Conservation (phyloP, 2,113 vertebrate genomes). For the Canis aureus region DNA sequence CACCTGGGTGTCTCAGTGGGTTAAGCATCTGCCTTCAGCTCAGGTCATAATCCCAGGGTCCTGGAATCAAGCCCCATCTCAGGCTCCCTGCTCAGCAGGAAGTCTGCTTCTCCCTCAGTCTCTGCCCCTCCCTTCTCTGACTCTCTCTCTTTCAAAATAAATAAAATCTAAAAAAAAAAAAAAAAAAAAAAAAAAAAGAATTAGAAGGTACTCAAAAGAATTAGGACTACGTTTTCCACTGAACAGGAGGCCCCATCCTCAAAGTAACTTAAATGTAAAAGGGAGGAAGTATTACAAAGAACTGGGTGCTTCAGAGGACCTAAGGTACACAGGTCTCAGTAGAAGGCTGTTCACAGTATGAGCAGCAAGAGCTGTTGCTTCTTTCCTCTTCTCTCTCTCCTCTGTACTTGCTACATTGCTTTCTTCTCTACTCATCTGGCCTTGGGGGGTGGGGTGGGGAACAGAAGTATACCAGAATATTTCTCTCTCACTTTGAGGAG, state of each 20-base stretch:
- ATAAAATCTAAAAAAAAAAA: too few relatives aligned
- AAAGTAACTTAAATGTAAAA: slow-evolving; percentile 15
- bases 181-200: too few relatives aligned
- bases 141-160: too few relatives aligned
- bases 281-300: neutral
- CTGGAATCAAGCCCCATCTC: too few relatives aligned
- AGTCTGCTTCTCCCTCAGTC: too few relatives aligned
- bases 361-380: neutral
- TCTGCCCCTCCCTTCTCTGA: too few relatives aligned
- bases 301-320: neutral
- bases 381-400: neutral
- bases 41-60: too few relatives aligned
- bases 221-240: neutral
- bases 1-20: too few relatives aligned
- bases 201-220: neutral
- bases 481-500: neutral
- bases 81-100: too few relatives aligned
- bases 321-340: neutral
- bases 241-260: neutral
- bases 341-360: neutral
- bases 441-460: neutral
- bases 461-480: neutral
- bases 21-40: too few relatives aligned
- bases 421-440: neutral
- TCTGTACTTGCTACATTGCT: neutral